phyloP scores from a whole-genome alignment of 2,113 vertebrate species.

The Sterrhoptilus dennistouni region DNA sequence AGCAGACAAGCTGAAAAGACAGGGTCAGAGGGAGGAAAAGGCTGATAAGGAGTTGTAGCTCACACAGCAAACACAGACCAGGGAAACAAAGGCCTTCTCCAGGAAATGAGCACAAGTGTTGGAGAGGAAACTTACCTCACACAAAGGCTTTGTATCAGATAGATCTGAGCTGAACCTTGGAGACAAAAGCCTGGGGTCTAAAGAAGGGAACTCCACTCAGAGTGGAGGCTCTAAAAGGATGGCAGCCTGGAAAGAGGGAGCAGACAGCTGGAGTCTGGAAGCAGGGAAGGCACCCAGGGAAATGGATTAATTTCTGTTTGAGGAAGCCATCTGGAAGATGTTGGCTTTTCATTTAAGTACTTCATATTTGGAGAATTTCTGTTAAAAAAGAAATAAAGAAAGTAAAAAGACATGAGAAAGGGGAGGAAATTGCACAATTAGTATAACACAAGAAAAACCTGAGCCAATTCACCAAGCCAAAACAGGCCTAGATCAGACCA shows the following conservation, averaged over 20 bases:
- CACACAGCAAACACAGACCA: background rate
- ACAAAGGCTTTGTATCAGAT: background rate
- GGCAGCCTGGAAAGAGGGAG: background rate
- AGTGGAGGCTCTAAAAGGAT: background rate
- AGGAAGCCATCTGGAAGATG: background rate
- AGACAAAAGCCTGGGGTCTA: background rate
- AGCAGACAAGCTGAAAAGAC: background rate
- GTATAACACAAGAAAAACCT: background rate
- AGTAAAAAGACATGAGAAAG: background rate
- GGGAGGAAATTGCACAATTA: background rate
- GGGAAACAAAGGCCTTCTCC: background rate
- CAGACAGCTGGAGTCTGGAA: background rate
- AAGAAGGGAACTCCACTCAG: background rate
- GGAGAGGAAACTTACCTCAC: background rate
- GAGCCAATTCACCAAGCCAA: background rate
- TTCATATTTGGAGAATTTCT: background rate
- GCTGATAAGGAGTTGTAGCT: background rate
- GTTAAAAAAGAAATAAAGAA: background rate
- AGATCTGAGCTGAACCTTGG: background rate
- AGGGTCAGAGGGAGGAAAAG: background rate
- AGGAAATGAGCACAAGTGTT: background rate
- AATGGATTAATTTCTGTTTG: background rate
- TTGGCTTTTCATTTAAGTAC: background rate
- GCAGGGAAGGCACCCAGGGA: background rate
- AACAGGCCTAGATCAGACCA: background rate